Evolutionary conservation across 2,888 invertebrate species (phyloP), one percentile per base, ranked within the genome.

Genomic region (Coecobrya sp.): DNA sequence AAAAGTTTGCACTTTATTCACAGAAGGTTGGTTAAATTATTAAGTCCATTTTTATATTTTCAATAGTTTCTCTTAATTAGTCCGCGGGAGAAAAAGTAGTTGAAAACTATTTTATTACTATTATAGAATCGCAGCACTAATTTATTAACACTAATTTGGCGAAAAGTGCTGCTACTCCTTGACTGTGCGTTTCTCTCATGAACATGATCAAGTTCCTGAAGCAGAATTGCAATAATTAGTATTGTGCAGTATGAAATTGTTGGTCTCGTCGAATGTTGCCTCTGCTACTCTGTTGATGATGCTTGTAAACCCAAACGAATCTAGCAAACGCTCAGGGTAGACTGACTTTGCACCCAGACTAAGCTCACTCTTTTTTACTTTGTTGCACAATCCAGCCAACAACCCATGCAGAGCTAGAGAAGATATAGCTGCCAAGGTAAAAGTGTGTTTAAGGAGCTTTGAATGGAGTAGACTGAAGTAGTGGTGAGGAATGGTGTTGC

Each of bases 311-410:
- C 49, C 49, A 62, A 90, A 76, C 84, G 81, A 79, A 68, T 81
- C 49, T 70, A 45, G 45, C 86, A 27, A 91, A 73, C 76, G 91
- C 86, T 91, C 79, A 68, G 68, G 68, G 36, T 81, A 86, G 86
- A 91, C 91, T 91, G 91, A 81, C 70, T 79, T 25, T 49, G 3
- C 16, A 36, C 7, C 16, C 52, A 36, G 73, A 19, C 42, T 22
- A 68, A 42, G n/a, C 52, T 27, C 25, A 30, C 68, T 27, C 86
- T 91, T 90, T 82, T 82, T 82, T 82, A 25, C 55, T 82, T 59
- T 59, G 30, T 82, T 76, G 49, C 76, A 76, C 76, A 76, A 76
- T 45, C 22, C 49, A 76, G 49, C 22, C 42, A 73, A 73, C 25
- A 25, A 36, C 1, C 25, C 2, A 73, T 2, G 19, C n/a, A 45